Percentiles rank a stretch among this genome's conserved stretches.
Evolutionary conservation across 2,797 vertebrate genomes (phyloP).

Genomic region (Choloepus didactylus): DNA sequence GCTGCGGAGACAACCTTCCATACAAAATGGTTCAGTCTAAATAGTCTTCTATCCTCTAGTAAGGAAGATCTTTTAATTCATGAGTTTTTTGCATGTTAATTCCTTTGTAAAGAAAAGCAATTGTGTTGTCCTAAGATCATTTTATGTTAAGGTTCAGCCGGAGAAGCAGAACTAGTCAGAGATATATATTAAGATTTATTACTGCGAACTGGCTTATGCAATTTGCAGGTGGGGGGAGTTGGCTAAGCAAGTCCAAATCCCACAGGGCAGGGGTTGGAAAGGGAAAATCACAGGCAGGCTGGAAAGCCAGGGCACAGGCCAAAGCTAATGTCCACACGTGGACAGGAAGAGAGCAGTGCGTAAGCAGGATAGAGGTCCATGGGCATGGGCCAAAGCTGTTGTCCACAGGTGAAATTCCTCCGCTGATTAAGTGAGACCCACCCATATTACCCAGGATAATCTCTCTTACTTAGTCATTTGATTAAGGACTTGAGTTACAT

Average conservation of each 20-base stretch:
- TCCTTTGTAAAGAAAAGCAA: slow-evolving; percentile 33
- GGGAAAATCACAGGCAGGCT: background rate
- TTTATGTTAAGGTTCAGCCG: slow-evolving; percentile 1
- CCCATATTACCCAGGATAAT: background rate
- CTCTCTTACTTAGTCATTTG: background rate
- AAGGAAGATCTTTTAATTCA: background rate
- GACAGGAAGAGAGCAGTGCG: background rate
- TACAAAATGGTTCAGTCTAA: background rate
- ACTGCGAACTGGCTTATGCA: background rate
- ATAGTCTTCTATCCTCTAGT: background rate
- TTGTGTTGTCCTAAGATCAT: background rate
- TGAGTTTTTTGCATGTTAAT: background rate
- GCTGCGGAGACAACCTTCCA: background rate
- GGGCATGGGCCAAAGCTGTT: background rate
- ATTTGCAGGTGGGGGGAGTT: background rate
- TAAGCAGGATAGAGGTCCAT: background rate
- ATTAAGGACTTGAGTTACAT: background rate
- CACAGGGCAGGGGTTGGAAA: background rate
- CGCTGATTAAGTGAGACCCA: background rate
- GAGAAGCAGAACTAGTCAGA: slow-evolving; percentile 21
- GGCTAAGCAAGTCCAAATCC: background rate
- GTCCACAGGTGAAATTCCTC: background rate
- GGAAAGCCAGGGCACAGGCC: background rate
- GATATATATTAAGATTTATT: background rate
- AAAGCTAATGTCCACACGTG: background rate